Percentiles rank a stretch among this genome's conserved stretches.
Conservation (phyloP, 2,797 vertebrate genomes). For the Platyrinchus mystaceus region DNA sequence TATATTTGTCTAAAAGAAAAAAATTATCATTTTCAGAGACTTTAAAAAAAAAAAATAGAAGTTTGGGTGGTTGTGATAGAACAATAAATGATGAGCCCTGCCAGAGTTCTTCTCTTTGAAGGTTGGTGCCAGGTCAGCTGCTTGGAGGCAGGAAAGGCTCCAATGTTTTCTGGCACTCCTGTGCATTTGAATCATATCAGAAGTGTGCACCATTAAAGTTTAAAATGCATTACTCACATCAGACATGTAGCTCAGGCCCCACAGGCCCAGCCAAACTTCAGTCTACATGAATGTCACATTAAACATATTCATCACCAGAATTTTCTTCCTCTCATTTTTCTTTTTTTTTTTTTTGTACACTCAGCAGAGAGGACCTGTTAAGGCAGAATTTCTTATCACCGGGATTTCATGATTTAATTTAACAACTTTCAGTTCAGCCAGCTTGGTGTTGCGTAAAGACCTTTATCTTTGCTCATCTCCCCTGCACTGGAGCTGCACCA, state of each 20-base stretch:
- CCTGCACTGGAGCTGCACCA: background rate
- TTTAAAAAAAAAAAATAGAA: background rate
- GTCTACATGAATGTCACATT: background rate
- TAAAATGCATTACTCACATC: constrained; percentile 48
- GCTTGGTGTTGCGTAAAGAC: background rate
- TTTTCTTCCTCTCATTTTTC: background rate
- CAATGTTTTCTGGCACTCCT: background rate
- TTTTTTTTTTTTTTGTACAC: background rate
- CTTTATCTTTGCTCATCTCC: background rate
- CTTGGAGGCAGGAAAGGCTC: constrained; percentile 17
- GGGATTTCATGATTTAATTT: background rate
- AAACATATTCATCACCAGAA: background rate
- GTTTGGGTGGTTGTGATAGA: background rate
- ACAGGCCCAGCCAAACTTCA: background rate
- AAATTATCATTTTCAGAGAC: background rate
- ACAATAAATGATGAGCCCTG: background rate
- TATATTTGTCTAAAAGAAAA: background rate
- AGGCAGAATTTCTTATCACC: background rate
- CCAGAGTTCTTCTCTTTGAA: background rate
- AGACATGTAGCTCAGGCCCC: background rate
- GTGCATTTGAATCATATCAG: constrained; percentile 38
- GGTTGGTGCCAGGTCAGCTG: background rate
- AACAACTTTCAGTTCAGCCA: background rate
- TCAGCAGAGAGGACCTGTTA: background rate
- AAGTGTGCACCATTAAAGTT: constrained; percentile 22